These are phyloP conservation scores for Scolopax mira DNA, from an alignment of 2,113 vertebrate species.

Conservation along the genomic window DNA sequence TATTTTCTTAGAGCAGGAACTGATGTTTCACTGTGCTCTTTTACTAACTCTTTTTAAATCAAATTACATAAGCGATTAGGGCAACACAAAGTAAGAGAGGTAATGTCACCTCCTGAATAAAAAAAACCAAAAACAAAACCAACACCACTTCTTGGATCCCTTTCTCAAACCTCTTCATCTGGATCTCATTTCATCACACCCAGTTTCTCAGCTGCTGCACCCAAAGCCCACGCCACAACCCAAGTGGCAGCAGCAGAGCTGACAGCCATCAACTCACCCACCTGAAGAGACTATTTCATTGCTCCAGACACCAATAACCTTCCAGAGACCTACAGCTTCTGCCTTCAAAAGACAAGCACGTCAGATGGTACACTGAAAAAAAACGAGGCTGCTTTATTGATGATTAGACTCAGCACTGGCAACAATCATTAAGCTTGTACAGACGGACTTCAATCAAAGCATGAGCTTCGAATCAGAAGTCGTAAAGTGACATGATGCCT, in stretches of 20 bases:
- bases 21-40: background rate
- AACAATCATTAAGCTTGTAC: conserved; percentile 1
- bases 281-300: background rate
- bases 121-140: background rate
- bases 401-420: background rate
- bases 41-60: background rate
- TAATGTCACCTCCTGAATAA: background rate
- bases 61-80: background rate
- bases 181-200: background rate
- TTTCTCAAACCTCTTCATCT: background rate
- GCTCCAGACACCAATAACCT: background rate
- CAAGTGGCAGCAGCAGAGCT: background rate
- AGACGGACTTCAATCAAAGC: conserved; percentile 18
- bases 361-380: conserved; percentile 34
- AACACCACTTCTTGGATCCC: background rate
- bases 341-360: background rate
- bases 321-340: background rate
- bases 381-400: conserved; percentile 69
- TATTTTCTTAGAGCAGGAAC: background rate
- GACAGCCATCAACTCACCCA: background rate
- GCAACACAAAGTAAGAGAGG: background rate
- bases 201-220: background rate
- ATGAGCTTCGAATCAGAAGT: background rate
- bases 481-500: conserved; percentile 69
- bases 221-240: background rate